Evolutionary conservation across 2,888 invertebrate species (phyloP).

Genomic region (Cinara cedri): DNA sequence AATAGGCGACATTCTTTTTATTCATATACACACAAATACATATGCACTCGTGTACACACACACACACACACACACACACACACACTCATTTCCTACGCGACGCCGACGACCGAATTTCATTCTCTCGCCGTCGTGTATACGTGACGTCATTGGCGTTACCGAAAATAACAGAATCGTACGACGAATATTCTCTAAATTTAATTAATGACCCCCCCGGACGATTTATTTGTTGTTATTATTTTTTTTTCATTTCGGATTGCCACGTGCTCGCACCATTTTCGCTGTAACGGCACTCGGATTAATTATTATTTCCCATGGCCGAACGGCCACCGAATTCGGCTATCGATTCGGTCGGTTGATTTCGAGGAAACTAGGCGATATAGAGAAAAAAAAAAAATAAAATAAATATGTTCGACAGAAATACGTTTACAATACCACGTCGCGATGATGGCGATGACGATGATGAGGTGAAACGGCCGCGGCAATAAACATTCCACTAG

Average conservation of each 20-base stretch:
- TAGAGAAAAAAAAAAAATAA: constrained; percentile 12
- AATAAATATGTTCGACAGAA: background rate
- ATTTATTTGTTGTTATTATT: too few species aligned
- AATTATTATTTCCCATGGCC: too few species aligned
- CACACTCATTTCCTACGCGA: background rate
- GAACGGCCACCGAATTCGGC: background rate
- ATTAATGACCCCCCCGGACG: too few species aligned
- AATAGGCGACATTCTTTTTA: constrained; percentile 54
- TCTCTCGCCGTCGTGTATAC: background rate
- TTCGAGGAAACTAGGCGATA: constrained; percentile 19
- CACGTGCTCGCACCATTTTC: background rate
- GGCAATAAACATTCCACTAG: constrained; percentile 37
- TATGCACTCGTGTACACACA: background rate
- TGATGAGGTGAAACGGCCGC: constrained; percentile 10
- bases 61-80: background rate
- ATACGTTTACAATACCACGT: constrained; percentile 19
- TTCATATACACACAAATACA: constrained; percentile 33
- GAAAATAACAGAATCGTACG: background rate
- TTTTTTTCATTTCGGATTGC: background rate
- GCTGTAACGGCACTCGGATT: too few species aligned
- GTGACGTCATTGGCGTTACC: constrained; percentile 16
- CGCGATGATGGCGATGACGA: background rate
- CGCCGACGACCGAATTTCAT: background rate
- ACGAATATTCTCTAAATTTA: too few species aligned
- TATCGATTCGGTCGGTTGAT: background rate